A percentile compares a stretch with the other conserved stretches of the same genome.
Evolutionary conservation across 1,140 invertebrate genomes (phyloP).

Genomic region (Parapsyche elsis): DNA sequence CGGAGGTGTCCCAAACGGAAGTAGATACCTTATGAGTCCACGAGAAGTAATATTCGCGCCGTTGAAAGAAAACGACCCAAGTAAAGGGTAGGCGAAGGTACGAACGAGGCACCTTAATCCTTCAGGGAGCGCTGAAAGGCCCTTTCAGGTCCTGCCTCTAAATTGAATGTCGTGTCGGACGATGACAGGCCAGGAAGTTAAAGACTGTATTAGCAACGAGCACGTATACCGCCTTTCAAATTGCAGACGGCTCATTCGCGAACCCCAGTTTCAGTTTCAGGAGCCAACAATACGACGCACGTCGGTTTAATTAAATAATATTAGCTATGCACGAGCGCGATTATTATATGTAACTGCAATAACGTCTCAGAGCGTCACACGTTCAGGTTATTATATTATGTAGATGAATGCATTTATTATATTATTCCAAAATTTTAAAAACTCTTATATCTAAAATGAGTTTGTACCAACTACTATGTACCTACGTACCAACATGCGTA

Average conservation of each 20-base stretch:
- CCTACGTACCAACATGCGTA: no score
- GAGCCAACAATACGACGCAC: no score
- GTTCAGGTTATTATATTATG: no score
- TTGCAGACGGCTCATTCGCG: constrained; percentile 11
- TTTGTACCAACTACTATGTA: no score
- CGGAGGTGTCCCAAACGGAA: background rate
- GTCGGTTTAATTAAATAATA: no score
- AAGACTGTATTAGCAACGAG: constrained; percentile 38
- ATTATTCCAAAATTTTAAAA: no score
- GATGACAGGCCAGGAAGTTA: constrained; percentile 43
- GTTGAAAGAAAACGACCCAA: constrained; percentile 33
- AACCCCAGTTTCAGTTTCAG: no score
- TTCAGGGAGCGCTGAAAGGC: constrained; percentile 29
- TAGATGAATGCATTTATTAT: no score
- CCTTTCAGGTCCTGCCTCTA: constrained; percentile 33
- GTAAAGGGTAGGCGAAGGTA: background rate
- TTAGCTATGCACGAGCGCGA: background rate
- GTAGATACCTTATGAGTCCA: constrained; percentile 24
- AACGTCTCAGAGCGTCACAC: no score
- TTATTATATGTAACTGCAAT: no score
- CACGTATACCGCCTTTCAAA: background rate
- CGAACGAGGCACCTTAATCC: constrained; percentile 20
- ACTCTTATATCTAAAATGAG: no score
- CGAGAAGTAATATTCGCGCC: constrained; percentile 36
- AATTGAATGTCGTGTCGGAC: constrained; percentile 43